Base-by-base conservation (phyloP, 2,888 invertebrate species). In the Minunthozetes semirufus region DNA sequence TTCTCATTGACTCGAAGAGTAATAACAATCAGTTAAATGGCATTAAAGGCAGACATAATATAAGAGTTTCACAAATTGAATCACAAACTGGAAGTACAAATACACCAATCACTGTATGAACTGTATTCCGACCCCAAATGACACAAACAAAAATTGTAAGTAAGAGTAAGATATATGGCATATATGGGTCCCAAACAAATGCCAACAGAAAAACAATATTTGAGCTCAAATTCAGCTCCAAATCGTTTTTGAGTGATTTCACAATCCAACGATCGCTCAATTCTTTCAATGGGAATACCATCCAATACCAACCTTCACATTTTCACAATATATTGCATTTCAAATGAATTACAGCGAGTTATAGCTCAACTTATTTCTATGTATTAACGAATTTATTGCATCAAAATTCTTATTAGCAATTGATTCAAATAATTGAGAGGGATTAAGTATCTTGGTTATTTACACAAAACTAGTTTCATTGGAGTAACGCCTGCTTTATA, bases 1-100 rank as follows among this genome's bases (percentile, higher is more conserved):
- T 33, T 61, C 29, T 29, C 61, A 61, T 61, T 61, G 29, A 53
- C 53, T 53, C n/a, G n/a, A 53, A 22, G 22, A 61, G 61, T 61
- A 61, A 61, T 61, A 61, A 61, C 61, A 61, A 61, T 61, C 61
- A 61, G 61, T 61, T 53, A 61, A 61, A 61, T 61, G 61, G 33
- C 29, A 61, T 61, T 61, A 61, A 61, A 27, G 29, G 61, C 2
- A 61, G 3, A 27, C 53, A 8, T 19, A 53, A 29, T 29, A 29
- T 61, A 15, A 29, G 15, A 17, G n/a, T 29, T 53, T 19, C 19
- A 19, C 53, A 53, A 53, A 53, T 53, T 53, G 53, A 53, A 53
- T 53, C 19, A 53, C n/a, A 53, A 13, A 53, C 48, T 17, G n/a
- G 22, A 22, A 3, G 15, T 15, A 61, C 27, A 59, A 19, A 59